Evolutionary conservation across 2,113 vertebrate genomes (phyloP).

Genomic region (Larimichthys polyactis): DNA sequence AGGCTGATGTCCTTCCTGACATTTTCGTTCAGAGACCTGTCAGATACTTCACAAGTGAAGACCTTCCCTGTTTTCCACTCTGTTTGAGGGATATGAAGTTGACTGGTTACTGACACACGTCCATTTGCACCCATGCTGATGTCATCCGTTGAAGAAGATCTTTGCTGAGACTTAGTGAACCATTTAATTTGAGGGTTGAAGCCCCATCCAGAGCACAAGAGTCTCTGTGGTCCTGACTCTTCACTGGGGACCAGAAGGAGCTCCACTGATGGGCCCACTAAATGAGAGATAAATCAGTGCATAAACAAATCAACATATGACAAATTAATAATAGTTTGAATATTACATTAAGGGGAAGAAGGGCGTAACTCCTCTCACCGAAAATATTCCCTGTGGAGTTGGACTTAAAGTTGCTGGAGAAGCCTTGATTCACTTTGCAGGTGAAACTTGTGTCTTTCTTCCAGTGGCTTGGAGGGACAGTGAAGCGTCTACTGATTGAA

Average conservation of each 20-base stretch:
- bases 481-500: no score
- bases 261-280: slow-evolving; percentile 70
- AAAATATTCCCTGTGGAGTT: no score
- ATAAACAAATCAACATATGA: no score
- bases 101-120: slow-evolving; percentile 65
- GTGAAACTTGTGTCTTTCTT: no score
- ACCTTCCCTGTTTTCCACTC: slow-evolving; percentile 79
- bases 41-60: no score
- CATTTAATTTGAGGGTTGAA: slow-evolving; percentile 78
- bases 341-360: not conserved
- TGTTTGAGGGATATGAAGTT: slow-evolving; percentile 34
- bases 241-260: slow-evolving; percentile 53
- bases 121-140: slow-evolving; percentile 61
- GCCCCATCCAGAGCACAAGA: slow-evolving; percentile 71
- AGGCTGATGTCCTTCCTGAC: no score
- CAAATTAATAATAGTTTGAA: not conserved
- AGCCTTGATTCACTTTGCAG: no score
- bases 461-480: not conserved
- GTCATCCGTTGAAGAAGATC: not conserved
- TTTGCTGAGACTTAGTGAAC: slow-evolving; percentile 22
- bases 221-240: slow-evolving; percentile 48
- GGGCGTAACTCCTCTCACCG: no score
- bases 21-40: no score
- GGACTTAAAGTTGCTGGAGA: no score
- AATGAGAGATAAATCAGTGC: not conserved